A percentile compares a stretch with the other conserved stretches of the same genome.
These are phyloP conservation scores for Charina bottae DNA, from an alignment of 2,113 vertebrate genomes.

Conservation along the genomic window DNA sequence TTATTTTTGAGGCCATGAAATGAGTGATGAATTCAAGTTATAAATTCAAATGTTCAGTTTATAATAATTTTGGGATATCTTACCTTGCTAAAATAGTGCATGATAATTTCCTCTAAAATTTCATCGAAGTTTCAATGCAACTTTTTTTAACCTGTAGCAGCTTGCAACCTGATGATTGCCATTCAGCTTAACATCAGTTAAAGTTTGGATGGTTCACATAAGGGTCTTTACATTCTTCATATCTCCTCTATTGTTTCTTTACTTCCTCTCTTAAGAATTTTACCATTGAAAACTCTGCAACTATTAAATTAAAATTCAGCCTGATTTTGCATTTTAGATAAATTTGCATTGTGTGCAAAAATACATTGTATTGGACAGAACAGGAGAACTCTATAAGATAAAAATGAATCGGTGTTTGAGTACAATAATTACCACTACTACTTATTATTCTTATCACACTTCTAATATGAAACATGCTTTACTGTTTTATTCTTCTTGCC, in stretches of 20 bases:
- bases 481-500: not conserved
- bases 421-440: not conserved
- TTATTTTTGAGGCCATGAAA: not conserved
- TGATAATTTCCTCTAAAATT: not conserved
- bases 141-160: constrained; percentile 2
- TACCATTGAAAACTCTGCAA: not conserved
- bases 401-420: not conserved
- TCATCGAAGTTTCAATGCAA: not conserved
- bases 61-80: not conserved
- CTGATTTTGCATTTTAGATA: not conserved
- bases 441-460: not conserved
- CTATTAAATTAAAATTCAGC: not conserved
- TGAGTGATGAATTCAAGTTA: not conserved
- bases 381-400: not conserved
- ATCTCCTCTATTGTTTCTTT: not conserved
- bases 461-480: not conserved
- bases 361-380: no score
- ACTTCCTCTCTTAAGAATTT: not conserved
- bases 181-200: not conserved
- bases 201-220: not conserved
- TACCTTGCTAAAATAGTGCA: not conserved
- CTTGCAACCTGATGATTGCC: not conserved
- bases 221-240: not conserved
- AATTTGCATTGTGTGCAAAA: not conserved
- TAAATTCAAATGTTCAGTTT: not conserved